Evolutionary conservation across 2,888 invertebrate species (phyloP), one percentile per base, ranked within the genome.

Genomic region (Altica lythri): DNA sequence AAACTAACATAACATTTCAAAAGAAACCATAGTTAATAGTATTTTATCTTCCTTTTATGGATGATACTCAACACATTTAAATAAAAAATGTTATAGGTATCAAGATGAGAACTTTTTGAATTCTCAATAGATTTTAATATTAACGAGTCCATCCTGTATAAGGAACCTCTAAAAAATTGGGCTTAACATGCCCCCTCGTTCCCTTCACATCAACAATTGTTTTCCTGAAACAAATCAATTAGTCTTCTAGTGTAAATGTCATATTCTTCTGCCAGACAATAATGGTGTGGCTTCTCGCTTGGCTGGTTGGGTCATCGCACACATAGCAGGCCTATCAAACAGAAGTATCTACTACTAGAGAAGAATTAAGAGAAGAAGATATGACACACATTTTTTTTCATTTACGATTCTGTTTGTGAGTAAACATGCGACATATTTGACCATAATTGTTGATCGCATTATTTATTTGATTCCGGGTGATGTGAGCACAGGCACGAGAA

Each of bases 221-320:
- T 29, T 38, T 40, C 38, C 29, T 17, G 56, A 61, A 59, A 60
- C 63, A 56, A 66, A 61, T 62, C 63, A 61, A 66, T 62, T 65
- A 59, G 40, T 53, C 56, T 55, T 57, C 38, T 55, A 55, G 59
- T 54, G 44, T 51, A 57, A 60, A 60, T 58, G 57, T 57, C 57
- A 63, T 60, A 64, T 61, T 62, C 63, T 51, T 59, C 52, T 53
- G 47, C 55, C 65, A 68, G 68, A 68, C 66, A 64, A 67, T 65
- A 68, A 67, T 68, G 60, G 62, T 61, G 57, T 51, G 60, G 57
- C 55, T 67, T 67, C 61, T 59, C 67, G 69, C 68, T 68, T 62
- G 64, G 62, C 60, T 70, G 68, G 66, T 65, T 68, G 63, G 67
- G 68, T 68, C 68, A 63, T 61, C 47, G 47, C 29, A 29, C 40